A percentile compares a stretch with the other conserved stretches of the same genome.
Evolutionary conservation across 2,888 invertebrate species (phyloP).

Genomic region (Stenurella melanura): DNA sequence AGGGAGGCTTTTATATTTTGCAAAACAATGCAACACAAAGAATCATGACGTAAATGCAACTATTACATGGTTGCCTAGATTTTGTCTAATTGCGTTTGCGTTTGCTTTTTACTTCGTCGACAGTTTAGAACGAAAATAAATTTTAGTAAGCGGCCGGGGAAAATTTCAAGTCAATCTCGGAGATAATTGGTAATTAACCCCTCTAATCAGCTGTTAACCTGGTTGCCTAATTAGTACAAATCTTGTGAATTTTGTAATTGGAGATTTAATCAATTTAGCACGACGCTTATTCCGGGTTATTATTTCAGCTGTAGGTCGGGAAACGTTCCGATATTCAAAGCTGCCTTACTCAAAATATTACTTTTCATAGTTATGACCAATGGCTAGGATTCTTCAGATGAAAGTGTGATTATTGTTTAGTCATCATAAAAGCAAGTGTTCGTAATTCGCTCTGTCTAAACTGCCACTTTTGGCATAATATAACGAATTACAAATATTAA

Average conservation of each 20-base stretch:
- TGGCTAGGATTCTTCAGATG: too few relatives aligned
- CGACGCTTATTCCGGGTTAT: slow-evolving; percentile 27
- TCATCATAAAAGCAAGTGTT: too few relatives aligned
- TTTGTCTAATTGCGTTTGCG: slow-evolving; percentile 19
- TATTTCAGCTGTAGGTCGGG: slow-evolving; percentile 31
- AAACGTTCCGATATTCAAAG: neutral
- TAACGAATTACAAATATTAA: too few relatives aligned
- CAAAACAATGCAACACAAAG: slow-evolving; percentile 17
- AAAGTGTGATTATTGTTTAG: too few relatives aligned
- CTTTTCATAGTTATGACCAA: neutral
- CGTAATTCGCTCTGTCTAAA: too few relatives aligned
- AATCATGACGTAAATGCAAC: slow-evolving; percentile 30
- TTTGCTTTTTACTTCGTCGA: slow-evolving; percentile 21
- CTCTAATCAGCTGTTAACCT: slow-evolving; percentile 64
- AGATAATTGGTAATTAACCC: slow-evolving; percentile 60
- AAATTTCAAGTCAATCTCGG: slow-evolving; percentile 53
- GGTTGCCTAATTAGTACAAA: slow-evolving; percentile 62
- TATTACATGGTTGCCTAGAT: slow-evolving; percentile 33
- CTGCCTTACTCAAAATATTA: slow-evolving; percentile 1
- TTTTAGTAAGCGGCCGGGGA: slow-evolving; percentile 40
- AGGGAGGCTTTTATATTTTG: slow-evolving; percentile 34
- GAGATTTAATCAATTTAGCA: slow-evolving; percentile 49
- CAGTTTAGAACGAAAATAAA: slow-evolving; percentile 29
- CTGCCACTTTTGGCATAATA: too few relatives aligned
- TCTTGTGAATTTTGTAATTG: slow-evolving; percentile 57